These are phyloP conservation scores for Pachyseris speciosa DNA, from an alignment of 64 coral and sea anemone species.

Conservation along the genomic window DNA sequence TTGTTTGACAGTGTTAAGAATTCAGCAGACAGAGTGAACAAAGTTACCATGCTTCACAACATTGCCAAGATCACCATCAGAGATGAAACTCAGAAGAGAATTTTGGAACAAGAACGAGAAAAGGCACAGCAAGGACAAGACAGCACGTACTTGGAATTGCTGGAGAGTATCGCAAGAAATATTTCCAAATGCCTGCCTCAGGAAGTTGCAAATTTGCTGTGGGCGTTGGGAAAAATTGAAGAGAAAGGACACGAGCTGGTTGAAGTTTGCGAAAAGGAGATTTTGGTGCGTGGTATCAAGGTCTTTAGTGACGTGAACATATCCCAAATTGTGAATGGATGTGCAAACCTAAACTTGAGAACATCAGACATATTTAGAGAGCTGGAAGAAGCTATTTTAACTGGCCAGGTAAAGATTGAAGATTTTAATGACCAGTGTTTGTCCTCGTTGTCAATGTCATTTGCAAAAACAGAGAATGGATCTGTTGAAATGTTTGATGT, in stretches of 20 bases:
- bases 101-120: too few species aligned
- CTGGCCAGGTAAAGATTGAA: too few species aligned
- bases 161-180: background rate
- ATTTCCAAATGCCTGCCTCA: background rate
- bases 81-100: too few species aligned
- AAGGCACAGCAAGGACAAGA: too few species aligned
- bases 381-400: background rate
- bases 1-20: background rate
- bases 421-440: background rate
- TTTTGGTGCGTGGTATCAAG: background rate
- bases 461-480: background rate
- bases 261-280: background rate
- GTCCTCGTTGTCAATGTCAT: background rate
- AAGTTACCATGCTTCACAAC: background rate
- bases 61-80: background rate
- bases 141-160: too few species aligned
- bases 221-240: background rate
- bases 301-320: background rate
- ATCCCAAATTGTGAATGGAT: constrained; percentile 12
- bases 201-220: background rate
- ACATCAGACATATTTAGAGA: background rate
- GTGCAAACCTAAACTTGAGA: background rate
- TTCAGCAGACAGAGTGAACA: background rate
- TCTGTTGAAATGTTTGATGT: background rate
- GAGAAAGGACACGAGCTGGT: background rate